Evolutionary conservation across 2,888 invertebrate genomes (phyloP).

Genomic region (Calameuta filiformis): DNA sequence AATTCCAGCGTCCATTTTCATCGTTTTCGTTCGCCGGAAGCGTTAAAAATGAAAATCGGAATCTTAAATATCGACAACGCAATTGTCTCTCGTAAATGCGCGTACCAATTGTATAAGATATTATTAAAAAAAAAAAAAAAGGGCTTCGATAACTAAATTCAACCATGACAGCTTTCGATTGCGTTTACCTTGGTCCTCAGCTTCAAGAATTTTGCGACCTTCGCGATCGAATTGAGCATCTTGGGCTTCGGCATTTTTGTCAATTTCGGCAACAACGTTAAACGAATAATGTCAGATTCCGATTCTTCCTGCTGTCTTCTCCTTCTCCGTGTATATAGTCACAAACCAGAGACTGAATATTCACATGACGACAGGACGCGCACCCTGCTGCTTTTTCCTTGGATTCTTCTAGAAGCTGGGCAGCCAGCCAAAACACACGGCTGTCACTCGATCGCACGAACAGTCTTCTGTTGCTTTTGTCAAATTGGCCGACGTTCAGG

Average conservation of each 20-base stretch:
- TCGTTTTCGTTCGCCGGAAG: neutral
- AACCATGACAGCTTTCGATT: neutral
- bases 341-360: neutral
- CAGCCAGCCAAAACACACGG: neutral
- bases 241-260: constrained; percentile 64
- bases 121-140: too few species aligned
- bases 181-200: constrained; percentile 65
- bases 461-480: neutral
- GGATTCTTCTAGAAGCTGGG: neutral
- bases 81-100: neutral
- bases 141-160: neutral
- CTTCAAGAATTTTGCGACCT: constrained; percentile 65
- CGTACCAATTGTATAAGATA: neutral
- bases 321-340: neutral
- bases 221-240: constrained; percentile 61
- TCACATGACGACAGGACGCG: neutral
- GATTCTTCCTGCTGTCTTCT: neutral
- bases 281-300: neutral
- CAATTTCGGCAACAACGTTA: constrained; percentile 12
- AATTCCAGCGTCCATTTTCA: neutral
- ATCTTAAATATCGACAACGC: neutral
- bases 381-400: neutral
- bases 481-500: neutral
- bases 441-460: neutral
- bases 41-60: neutral